Evolutionary conservation across 2,888 invertebrate species (phyloP), one percentile per base, ranked within the genome.

Genomic region (Agrochola circellaris): DNA sequence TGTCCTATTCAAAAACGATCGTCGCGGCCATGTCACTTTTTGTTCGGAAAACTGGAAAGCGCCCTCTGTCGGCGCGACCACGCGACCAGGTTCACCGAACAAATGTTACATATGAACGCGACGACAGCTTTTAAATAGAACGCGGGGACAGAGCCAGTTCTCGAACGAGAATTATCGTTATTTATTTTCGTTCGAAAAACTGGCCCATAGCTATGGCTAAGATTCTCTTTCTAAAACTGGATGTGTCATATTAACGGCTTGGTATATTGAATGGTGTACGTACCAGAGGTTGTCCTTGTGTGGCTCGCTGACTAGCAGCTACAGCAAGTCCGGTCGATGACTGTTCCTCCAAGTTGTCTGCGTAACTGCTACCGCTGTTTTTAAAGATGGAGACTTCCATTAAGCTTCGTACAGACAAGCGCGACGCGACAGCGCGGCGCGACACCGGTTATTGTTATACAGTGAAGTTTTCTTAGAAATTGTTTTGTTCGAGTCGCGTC

Each of bases 291-390:
- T 96, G 95, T 51, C 92, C 94, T 65, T 93, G 93, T 6, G 94
- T 92, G 75, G 95, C 90, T 11, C 96, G 93, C 81, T 93, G 94
- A 75, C 85, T 92, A 79, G 95, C 94, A 5, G 93, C 94, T 1
- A 94, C 85, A 3, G 95, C 96, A 2, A 97, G 94, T 0, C 97
- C 95, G 71, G 94, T 94, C 64, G 92, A 91, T 13, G 95, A 90
- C 86, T 97, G 97, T 77, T 95, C 94, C 79, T 97, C 97, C 84
- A 96, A 86, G 90, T 97, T 97, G 88, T 97, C 97, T 38, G 97
- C 97, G 90, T 97, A 97, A 87, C 97, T 97, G 92, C 97, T 97
- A 76, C 97, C 97, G 65, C 97, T 97, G 58, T n/a, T 38, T 15
- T 48, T 5, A 8, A 15, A 51, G 15, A n/a, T 67, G 17, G 23